Percentiles rank a stretch among this genome's conserved stretches.
phyloP scores from a whole-genome alignment of 2,113 vertebrate species.

The Crotalus horridus region DNA sequence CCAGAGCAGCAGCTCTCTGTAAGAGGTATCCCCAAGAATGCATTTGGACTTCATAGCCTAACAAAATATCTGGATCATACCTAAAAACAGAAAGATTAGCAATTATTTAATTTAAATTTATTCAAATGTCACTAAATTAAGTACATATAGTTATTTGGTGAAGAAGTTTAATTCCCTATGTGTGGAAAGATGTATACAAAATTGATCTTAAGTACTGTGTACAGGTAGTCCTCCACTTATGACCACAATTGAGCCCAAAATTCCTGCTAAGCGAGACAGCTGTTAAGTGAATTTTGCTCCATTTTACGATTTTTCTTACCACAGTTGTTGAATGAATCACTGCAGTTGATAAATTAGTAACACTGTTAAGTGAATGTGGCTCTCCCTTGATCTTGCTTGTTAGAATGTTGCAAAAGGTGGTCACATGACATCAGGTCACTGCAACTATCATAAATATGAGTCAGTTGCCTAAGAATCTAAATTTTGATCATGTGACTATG shows the following conservation, averaged over 20 bases:
- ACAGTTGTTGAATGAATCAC: neutral
- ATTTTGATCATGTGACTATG: neutral
- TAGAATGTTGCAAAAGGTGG: neutral
- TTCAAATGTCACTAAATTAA: neutral
- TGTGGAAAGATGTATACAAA: neutral
- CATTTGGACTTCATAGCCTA: slow-evolving; percentile 98
- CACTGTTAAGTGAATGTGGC: neutral
- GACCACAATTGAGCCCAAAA: neutral
- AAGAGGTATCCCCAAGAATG: slow-evolving; percentile 96
- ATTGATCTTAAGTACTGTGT: neutral
- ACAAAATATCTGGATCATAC: slow-evolving; percentile 94
- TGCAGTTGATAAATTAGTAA: neutral
- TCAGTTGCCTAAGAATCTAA: neutral
- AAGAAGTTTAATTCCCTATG: neutral
- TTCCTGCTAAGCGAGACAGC: neutral
- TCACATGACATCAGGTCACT: neutral
- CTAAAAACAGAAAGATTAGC: slow-evolving; percentile 62
- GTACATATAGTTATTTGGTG: neutral
- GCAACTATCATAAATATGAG: neutral
- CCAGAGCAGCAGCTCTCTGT: slow-evolving; percentile 84
- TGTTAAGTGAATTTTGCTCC: neutral
- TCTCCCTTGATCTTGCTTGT: neutral
- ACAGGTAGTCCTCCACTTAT: neutral
- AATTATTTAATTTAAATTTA: neutral
- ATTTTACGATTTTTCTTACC: neutral